Percentiles rank a stretch among this genome's conserved stretches.
phyloP scores from a whole-genome alignment of 2,113 vertebrate species.

The Origma solitaria region DNA sequence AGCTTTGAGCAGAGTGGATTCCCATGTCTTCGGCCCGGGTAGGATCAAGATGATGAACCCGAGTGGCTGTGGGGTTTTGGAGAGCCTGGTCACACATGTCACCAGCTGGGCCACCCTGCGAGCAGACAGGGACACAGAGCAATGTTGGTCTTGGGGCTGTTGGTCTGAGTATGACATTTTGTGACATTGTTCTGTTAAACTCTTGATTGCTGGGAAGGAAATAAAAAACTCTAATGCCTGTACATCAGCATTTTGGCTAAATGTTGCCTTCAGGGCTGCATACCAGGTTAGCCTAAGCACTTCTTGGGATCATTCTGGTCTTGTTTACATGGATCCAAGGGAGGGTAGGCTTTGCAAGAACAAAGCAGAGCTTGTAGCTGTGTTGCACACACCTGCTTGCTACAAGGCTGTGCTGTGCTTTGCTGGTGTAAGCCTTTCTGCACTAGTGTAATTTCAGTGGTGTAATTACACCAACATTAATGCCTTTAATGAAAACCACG shows the following conservation, averaged over 20 bases:
- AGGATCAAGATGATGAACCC: not conserved
- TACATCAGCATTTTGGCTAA: slow-evolving; percentile 5
- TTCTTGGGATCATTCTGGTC: not conserved
- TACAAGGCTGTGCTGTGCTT: not conserved
- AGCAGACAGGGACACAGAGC: not conserved
- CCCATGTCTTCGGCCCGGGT: not conserved
- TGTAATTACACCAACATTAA: slow-evolving; percentile 13
- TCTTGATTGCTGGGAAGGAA: not conserved
- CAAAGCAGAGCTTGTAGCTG: slow-evolving; percentile 26
- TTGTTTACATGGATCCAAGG: not conserved
- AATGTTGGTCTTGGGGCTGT: not conserved
- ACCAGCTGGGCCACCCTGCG: not conserved
- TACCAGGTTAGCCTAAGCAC: not conserved
- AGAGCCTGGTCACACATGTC: not conserved
- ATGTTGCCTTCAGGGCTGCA: not conserved
- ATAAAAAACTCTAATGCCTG: not conserved
- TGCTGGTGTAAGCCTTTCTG: slow-evolving; percentile 35
- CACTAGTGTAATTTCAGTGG: not conserved
- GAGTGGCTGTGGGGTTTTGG: not conserved
- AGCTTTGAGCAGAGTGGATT: not conserved
- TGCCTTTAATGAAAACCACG: slow-evolving; percentile 5
- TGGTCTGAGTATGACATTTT: not conserved
- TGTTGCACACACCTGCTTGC: not conserved
- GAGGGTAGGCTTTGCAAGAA: not conserved
- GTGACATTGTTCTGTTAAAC: not conserved